Evolutionary conservation across 2,113 vertebrate genomes (phyloP), one percentile per base, ranked within the genome.

Genomic region (Bubo scandiacus): DNA sequence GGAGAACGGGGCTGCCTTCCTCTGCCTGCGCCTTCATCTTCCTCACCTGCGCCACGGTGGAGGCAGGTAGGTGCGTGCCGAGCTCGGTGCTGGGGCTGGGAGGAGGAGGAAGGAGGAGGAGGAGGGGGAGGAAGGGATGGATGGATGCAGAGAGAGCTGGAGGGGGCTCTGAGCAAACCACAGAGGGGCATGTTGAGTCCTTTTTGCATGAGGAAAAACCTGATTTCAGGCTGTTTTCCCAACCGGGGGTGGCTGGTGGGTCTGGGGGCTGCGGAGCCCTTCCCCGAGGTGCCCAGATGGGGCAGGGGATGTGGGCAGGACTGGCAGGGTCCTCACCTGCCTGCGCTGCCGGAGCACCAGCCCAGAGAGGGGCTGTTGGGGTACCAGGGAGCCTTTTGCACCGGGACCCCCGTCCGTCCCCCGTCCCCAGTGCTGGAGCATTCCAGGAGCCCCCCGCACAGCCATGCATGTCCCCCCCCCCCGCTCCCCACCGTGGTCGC

Each of bases 11-110:
- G 68, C 42, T 74, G 52, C 80, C 55, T 96, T 90, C 95, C 49
- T 88, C 94, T 49, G 45, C 72, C 58, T 22, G 47, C 5, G 1
- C 32, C 81, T 22, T 94, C 63, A 2, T 29, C 94, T 89, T 91
- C 94, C 84, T 86, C 94, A 80, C 77, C 87, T 79, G 73, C 38
- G 5, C n/a, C 34, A 5, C 29, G 2, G 40, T 15, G 61, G 36
- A 72, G 75, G 80, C 57, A 97, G 96, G 96, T 96, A 95, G 73
- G 96, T 92, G 85, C 17, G 15, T 14, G 78, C 90, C 3, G 49
- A 55, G 77, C 67, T 90, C 22, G 1, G 55, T 3, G 71, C 62
- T 14, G 71, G 66, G 86, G 80, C 52, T 61, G 61, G 14, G 54
- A 45, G 36, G 65, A 52, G 67, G 59, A 90, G 2, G 17, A 16